Conservation (phyloP, 2,797 vertebrate species). For the Clangula hyemalis region DNA sequence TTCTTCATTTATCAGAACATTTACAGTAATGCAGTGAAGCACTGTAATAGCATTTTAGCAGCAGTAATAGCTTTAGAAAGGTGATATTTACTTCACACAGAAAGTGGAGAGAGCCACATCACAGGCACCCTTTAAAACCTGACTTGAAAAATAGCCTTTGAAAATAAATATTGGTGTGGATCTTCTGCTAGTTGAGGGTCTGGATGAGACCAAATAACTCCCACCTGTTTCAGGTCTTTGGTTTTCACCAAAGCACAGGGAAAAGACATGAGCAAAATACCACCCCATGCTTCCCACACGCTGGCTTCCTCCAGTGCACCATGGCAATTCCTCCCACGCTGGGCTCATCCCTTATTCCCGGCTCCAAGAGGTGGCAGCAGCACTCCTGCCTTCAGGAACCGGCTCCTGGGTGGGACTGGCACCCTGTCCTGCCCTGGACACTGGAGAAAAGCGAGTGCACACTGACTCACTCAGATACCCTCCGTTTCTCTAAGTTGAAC, state of each 20-base stretch:
- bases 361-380: slow-evolving; percentile 56
- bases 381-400: neutral
- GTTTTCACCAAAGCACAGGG: neutral
- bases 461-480: neutral
- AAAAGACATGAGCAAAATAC: neutral
- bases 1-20: neutral
- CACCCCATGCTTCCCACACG: fast-evolving
- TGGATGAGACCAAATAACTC: neutral
- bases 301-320: neutral
- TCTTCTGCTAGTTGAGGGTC: neutral
- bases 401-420: fast-evolving
- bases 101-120: neutral
- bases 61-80: neutral
- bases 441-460: fast-evolving
- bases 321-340: neutral
- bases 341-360: neutral
- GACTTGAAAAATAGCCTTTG: neutral
- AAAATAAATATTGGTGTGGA: neutral
- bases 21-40: neutral
- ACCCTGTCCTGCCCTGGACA: neutral
- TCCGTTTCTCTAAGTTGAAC: neutral
- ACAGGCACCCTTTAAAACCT: neutral
- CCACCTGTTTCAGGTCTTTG: neutral
- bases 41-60: slow-evolving; percentile 16
- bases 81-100: neutral